Evolutionary conservation across 1,140 invertebrate species (phyloP), one percentile per base, ranked within the genome.

Genomic region (Aporrectodea caliginosa): DNA sequence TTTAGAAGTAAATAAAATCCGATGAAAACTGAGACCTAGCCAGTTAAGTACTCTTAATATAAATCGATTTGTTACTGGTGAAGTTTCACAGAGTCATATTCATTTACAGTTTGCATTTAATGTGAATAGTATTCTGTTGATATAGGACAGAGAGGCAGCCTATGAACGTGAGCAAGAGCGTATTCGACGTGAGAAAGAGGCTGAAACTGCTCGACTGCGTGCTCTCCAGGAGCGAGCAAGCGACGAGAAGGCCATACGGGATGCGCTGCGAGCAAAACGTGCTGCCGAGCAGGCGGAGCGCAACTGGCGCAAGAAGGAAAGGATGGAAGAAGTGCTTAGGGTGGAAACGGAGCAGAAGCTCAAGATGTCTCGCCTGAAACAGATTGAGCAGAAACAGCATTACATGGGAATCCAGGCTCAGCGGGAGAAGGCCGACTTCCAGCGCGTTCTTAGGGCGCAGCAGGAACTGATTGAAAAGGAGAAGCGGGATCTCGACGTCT

Each of bases 401-500:
- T 87, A 85, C 79, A 81, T 87, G 68, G 87, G 85, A n/a, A 84
- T 88, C 27, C 86, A 88, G 82, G 87, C 87, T n/a, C 85, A 87
- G 74, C 81, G 86, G 30, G 88, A 89, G 75, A 82, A 86, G 34
- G 82, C 83, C 31, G 87, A 89, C 77, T 88, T 88, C 83, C 86
- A 89, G 79, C 80, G 85, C 74, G 86, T 88, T 2, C 84, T 88
- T 6, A 88, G 87, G 75, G 87, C 86, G n/a, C 87, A 89, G 81
- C 85, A 87, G 58, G 87, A 88, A 77, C 81, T 87, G 35, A 83
- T 88, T 27, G 87, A 89, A 80, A 88, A 86, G 76, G 87, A 89
- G 72, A 85, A 85, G 69, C 74, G 83, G 6, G 86, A 87, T 77
- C 85, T 87, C 73, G 74, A 82, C 2, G 81, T 82, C 30, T 27